Evolutionary conservation across 2,888 invertebrate genomes (phyloP), one percentile per base, ranked within the genome.

Genomic region (Drosophila meridionalis): DNA sequence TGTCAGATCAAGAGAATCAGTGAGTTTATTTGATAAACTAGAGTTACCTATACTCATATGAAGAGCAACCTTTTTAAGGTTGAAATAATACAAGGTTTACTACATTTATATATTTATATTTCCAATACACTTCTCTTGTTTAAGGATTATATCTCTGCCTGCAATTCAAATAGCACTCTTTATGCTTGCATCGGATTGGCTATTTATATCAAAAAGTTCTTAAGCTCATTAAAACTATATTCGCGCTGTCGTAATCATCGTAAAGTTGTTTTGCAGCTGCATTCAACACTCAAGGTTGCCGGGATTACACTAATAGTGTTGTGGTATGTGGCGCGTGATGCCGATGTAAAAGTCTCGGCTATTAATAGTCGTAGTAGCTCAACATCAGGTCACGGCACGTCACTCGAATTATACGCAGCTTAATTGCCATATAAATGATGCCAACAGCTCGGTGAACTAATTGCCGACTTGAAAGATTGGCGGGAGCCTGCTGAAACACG

Each of bases 341-440:
- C n/a, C 9, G 11, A 4, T 45, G 62, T 11, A 47, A 40, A 67
- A 26, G 38, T 67, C 47, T 68, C 32, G 36, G n/a, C 26, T 32
- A 45, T 58, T 34, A 69, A 59, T 59, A 69, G 58, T n/a, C 32
- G 12, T 43, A 34, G n/a, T 43, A 36, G 38, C 36, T 45, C 34
- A n/a, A 52, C 72, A 20, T 68, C 50, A 57, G 53, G 38, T 20
- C 12, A 40, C 53, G 48, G 42, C 52, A 68, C 55, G 62, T 43
- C 63, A 61, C n/a, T 43, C 63, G 63, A 68, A 64, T 69, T 66
- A 64, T 78, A 69, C 60, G 68, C 55, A 72, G 66, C 72, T 89
- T 84, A 89, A 87, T 87, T 84, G 89, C 82, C 82, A 76, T 60
- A 76, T 73, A 87, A 84, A 84, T 76, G 76, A 78, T 70, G 73